Conservation (phyloP, 2,888 invertebrate genomes). For the Odontothrips loti region DNA sequence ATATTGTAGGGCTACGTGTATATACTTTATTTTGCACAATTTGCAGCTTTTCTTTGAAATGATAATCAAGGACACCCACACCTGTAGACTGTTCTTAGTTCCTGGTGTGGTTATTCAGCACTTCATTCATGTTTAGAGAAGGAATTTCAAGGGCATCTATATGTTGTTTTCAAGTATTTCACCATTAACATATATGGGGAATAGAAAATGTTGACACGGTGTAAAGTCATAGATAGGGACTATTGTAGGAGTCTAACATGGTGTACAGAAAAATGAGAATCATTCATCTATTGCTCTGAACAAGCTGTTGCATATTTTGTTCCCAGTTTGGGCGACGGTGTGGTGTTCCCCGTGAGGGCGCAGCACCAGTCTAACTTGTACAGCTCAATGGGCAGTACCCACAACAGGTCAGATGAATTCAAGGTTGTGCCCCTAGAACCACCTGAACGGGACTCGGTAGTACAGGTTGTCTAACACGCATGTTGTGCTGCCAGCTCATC, state of each 20-base stretch:
- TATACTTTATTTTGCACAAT: neutral
- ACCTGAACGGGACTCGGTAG: neutral
- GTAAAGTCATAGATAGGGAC: no score
- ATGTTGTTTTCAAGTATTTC: no score
- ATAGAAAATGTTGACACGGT: no score
- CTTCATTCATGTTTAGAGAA: no score
- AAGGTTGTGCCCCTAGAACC: slow-evolving; percentile 37
- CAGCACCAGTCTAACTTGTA: slow-evolving; percentile 66
- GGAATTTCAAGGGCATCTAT: no score
- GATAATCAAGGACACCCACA: no score
- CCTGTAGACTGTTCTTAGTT: no score
- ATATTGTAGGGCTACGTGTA: slow-evolving; percentile 33
- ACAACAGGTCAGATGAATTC: slow-evolving; percentile 68
- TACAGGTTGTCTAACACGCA: slow-evolving; percentile 22
- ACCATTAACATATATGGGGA: no score
- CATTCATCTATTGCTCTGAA: slow-evolving; percentile 38
- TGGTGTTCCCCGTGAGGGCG: slow-evolving; percentile 75
- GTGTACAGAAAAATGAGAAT: no score
- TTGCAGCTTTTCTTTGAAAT: slow-evolving; percentile 34
- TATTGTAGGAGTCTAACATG: no score
- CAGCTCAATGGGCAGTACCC: slow-evolving; percentile 85
- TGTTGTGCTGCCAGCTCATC: neutral
- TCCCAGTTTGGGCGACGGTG: slow-evolving; percentile 85
- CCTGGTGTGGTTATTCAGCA: no score
- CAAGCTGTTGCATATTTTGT: slow-evolving; percentile 10